These are phyloP conservation scores for Drosophila kikkawai DNA, from an alignment of 1,140 invertebrate genomes.

Conservation along the genomic window DNA sequence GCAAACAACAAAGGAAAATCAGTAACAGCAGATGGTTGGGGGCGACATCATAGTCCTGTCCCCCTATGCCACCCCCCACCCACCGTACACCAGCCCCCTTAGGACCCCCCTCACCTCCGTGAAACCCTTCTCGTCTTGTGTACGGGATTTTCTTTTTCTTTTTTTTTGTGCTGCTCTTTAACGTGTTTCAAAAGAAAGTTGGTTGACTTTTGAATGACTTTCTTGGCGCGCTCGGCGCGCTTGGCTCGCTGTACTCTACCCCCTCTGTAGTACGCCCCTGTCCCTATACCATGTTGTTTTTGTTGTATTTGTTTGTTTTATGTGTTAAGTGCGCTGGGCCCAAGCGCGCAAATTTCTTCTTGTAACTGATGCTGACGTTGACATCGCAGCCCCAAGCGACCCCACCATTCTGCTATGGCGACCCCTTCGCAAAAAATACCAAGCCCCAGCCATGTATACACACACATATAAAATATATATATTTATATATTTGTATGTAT, in stretches of 20 bases:
- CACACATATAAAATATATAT: not conserved
- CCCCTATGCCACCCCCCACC: not conserved
- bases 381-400: constrained; percentile 69
- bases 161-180: constrained; percentile 57
- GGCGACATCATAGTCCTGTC: constrained; percentile 39
- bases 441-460: not conserved
- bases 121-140: constrained; percentile 28
- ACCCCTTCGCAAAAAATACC: constrained; percentile 13
- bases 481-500: not conserved
- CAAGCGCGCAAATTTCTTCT: constrained; percentile 68
- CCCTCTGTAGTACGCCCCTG: no score
- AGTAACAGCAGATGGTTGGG: constrained; percentile 69
- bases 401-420: not conserved
- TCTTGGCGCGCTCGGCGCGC: constrained; percentile 66
- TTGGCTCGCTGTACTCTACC: constrained; percentile 30
- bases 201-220: constrained; percentile 84
- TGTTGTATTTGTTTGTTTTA: constrained; percentile 66
- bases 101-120: not conserved
- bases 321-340: constrained; percentile 83
- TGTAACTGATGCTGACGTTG: constrained; percentile 71
- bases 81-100: not conserved
- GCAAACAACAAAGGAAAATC: constrained; percentile 82
- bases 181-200: constrained; percentile 83
- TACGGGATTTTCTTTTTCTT: constrained; percentile 41
- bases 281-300: constrained; percentile 19